Evolutionary conservation across 2,888 invertebrate genomes (phyloP).

Genomic region (Pseudolycoriella hygida): DNA sequence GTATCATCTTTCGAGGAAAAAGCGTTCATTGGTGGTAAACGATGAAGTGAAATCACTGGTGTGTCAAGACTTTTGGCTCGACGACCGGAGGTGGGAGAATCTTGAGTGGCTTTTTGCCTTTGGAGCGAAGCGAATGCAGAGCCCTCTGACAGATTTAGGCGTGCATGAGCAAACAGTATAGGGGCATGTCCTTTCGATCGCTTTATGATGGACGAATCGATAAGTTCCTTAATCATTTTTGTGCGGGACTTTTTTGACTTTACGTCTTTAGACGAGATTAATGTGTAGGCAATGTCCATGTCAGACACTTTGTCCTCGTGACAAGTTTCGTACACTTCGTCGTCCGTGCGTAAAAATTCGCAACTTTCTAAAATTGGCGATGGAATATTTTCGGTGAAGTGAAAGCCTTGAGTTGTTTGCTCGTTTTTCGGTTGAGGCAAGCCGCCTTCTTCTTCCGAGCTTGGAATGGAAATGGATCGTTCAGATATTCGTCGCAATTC

Average conservation of each 20-base stretch:
- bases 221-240: slow-evolving; percentile 45
- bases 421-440: slow-evolving; percentile 29
- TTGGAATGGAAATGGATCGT: slow-evolving; percentile 56
- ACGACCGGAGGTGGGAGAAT: slow-evolving; percentile 54
- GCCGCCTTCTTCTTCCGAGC: slow-evolving; percentile 50
- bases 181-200: slow-evolving; percentile 59
- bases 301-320: slow-evolving; percentile 21
- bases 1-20: slow-evolving; percentile 83
- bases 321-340: slow-evolving; percentile 30
- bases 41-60: slow-evolving; percentile 61
- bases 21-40: slow-evolving; percentile 65
- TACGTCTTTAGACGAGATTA: slow-evolving; percentile 15
- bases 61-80: slow-evolving; percentile 72
- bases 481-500: slow-evolving; percentile 54
- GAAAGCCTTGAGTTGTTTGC: slow-evolving; percentile 38
- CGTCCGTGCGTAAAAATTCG: slow-evolving; percentile 40
- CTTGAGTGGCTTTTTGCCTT: slow-evolving; percentile 49
- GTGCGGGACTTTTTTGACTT: slow-evolving; percentile 23
- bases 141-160: slow-evolving; percentile 68
- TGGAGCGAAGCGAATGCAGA: slow-evolving; percentile 58
- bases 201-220: slow-evolving; percentile 44
- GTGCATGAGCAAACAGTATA: slow-evolving; percentile 59
- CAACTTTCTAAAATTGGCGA: slow-evolving; percentile 42
- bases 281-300: slow-evolving; percentile 34
- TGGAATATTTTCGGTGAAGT: slow-evolving; percentile 40